A percentile compares a stretch with the other conserved stretches of the same genome.
These are phyloP conservation scores for Nerophis lumbriciformis DNA, from an alignment of 2,113 vertebrate genomes.

Conservation along the genomic window DNA sequence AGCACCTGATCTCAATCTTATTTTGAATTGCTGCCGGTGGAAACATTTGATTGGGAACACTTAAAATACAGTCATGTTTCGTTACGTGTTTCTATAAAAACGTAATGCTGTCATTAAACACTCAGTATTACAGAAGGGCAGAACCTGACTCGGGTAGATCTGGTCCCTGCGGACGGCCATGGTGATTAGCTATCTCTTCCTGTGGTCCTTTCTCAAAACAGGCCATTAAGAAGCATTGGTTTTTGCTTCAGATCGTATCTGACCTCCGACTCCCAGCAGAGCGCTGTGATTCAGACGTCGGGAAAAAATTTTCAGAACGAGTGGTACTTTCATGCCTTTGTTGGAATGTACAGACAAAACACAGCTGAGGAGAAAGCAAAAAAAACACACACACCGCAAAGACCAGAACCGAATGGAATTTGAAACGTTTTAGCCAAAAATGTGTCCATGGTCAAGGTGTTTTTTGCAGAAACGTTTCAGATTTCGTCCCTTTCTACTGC, in stretches of 20 bases:
- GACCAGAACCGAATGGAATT: slow-evolving; percentile 77
- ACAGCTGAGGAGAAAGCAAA: neutral
- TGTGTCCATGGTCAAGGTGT: slow-evolving; percentile 78
- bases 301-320: slow-evolving; percentile 10
- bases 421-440: slow-evolving; percentile 86
- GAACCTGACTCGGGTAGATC: neutral
- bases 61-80: too few relatives aligned
- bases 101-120: neutral
- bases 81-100: neutral
- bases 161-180: slow-evolving; percentile 18
- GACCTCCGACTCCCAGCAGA: slow-evolving; percentile 27
- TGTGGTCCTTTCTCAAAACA: slow-evolving; percentile 47
- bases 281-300: slow-evolving; percentile 3
- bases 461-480: slow-evolving; percentile 86
- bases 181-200: slow-evolving; percentile 53
- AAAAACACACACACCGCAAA: slow-evolving; percentile 1
- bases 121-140: neutral
- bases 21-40: too few relatives aligned
- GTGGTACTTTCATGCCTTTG: slow-evolving; percentile 3
- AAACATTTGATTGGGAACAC: too few relatives aligned
- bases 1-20: too few relatives aligned
- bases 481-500: slow-evolving; percentile 76
- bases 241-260: slow-evolving; percentile 49
- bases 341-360: slow-evolving; percentile 24
- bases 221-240: slow-evolving; percentile 47